Percentiles rank a stretch among this genome's conserved stretches.
phyloP scores from a whole-genome alignment of 2,888 invertebrate genomes.

The Alitta virens region DNA sequence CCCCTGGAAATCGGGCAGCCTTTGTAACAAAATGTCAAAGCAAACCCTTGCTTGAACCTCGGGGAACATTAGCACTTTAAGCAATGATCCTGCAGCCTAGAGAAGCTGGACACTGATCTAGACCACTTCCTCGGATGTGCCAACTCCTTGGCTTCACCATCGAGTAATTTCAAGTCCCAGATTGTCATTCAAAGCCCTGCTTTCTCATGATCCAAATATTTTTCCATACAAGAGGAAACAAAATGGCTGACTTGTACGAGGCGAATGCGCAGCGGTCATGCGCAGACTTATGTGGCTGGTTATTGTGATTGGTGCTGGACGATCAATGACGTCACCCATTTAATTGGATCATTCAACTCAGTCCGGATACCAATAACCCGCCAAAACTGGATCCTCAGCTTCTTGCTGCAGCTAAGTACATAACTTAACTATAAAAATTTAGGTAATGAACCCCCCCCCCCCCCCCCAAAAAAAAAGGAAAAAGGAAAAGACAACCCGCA shows the following conservation, averaged over 20 bases:
- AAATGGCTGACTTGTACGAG: slow-evolving; percentile 11
- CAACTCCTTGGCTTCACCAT: slow-evolving; percentile 11
- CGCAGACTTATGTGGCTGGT: slow-evolving; percentile 3
- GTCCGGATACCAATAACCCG: too few species aligned
- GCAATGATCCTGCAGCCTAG: too few species aligned
- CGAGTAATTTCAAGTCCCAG: background rate
- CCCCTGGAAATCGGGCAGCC: slow-evolving; percentile 5
- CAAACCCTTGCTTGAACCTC: slow-evolving; percentile 6
- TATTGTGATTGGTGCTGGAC: too few species aligned
- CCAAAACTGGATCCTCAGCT: too few species aligned
- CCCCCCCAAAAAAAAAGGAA: too few species aligned
- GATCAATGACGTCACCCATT: too few species aligned
- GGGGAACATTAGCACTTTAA: background rate
- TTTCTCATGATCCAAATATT: slow-evolving; percentile 15
- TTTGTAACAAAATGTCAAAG: slow-evolving; percentile 18
- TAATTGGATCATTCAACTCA: too few species aligned
- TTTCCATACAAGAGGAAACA: slow-evolving; percentile 9
- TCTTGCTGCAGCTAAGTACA: too few species aligned
- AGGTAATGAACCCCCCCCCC: too few species aligned
- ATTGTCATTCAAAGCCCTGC: background rate
- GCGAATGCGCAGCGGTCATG: slow-evolving; percentile 8
- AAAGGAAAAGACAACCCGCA: too few species aligned
- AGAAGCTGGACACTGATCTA: too few species aligned
- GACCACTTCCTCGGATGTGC: background rate
- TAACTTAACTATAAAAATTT: too few species aligned